These are phyloP conservation scores for Chaetura pelagica DNA, from an alignment of 2,113 vertebrate genomes.

Conservation along the genomic window DNA sequence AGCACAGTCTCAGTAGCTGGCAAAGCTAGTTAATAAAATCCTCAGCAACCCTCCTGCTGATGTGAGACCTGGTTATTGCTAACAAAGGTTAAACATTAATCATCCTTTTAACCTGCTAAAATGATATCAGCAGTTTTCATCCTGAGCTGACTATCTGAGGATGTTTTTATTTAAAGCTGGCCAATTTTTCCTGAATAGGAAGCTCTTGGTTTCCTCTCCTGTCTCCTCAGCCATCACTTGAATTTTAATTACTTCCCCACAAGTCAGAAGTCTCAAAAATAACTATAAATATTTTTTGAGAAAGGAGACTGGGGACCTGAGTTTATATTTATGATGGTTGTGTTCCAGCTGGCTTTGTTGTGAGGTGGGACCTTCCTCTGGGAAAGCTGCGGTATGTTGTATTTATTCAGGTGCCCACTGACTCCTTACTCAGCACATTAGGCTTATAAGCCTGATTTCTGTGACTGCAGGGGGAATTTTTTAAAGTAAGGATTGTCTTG, in stretches of 20 bases:
- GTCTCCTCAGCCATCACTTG: not conserved
- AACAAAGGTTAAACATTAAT: not conserved
- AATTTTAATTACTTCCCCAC: not conserved
- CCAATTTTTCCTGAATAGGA: not conserved
- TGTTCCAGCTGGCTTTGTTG: not conserved
- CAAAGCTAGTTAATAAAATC: not conserved
- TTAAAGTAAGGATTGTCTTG: not conserved
- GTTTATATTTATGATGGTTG: not conserved
- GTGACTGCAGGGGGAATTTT: not conserved
- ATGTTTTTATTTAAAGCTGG: not conserved
- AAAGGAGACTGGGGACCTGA: not conserved
- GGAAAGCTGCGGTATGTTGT: rapidly evolving
- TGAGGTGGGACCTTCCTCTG: not conserved
- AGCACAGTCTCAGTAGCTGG: not conserved
- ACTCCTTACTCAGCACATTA: not conserved
- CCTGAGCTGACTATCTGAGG: not conserved
- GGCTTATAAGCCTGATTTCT: not conserved
- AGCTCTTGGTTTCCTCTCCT: not conserved
- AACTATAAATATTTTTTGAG: not conserved
- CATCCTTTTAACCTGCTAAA: not conserved
- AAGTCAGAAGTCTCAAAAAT: not conserved
- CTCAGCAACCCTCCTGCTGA: not conserved
- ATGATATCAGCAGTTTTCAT: not conserved
- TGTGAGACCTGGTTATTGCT: not conserved
- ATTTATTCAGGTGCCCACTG: not conserved